These are phyloP conservation scores for Patella ulyssiponensis DNA, from an alignment of 2,888 invertebrate species.

Conservation along the genomic window DNA sequence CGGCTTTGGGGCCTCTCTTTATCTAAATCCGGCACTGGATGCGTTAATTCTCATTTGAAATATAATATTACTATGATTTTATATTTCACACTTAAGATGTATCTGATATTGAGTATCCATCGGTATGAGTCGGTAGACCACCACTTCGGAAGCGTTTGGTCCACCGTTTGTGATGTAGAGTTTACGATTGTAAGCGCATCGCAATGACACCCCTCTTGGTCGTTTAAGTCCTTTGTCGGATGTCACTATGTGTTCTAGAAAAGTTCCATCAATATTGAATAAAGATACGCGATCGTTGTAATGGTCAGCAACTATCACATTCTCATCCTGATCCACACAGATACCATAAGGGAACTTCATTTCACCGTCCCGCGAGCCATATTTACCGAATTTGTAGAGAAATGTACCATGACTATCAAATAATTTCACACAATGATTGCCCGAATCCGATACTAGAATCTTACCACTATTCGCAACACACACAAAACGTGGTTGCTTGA, in stretches of 20 bases:
- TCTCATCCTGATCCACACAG: slow-evolving; percentile 72
- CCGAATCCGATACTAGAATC: slow-evolving; percentile 74
- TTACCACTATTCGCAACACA: slow-evolving; percentile 70
- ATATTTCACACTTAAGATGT: slow-evolving; percentile 8
- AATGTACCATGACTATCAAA: slow-evolving; percentile 72
- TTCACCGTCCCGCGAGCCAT: slow-evolving; percentile 73
- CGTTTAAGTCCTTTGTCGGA: slow-evolving; percentile 37
- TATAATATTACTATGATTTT: too few relatives aligned
- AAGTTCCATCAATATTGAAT: slow-evolving; percentile 50
- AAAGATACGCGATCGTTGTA: slow-evolving; percentile 69
- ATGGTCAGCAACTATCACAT: slow-evolving; percentile 74
- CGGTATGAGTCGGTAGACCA: slow-evolving; percentile 27
- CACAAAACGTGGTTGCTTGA: slow-evolving; percentile 74
- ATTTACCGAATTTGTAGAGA: slow-evolving; percentile 72
- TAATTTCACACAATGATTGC: slow-evolving; percentile 73
- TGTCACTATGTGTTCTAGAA: slow-evolving; percentile 50
- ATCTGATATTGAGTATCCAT: slow-evolving; percentile 9
- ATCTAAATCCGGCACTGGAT: too few relatives aligned
- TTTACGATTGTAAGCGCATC: slow-evolving; percentile 33
- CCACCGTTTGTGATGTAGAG: slow-evolving; percentile 44
- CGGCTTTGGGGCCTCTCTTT: too few relatives aligned
- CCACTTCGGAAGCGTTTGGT: slow-evolving; percentile 36
- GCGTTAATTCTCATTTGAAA: too few relatives aligned
- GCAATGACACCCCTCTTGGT: slow-evolving; percentile 42
- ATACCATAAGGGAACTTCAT: slow-evolving; percentile 75